These are phyloP conservation scores for Daboia siamensis DNA, from an alignment of 2,113 vertebrate species.

Conservation along the genomic window DNA sequence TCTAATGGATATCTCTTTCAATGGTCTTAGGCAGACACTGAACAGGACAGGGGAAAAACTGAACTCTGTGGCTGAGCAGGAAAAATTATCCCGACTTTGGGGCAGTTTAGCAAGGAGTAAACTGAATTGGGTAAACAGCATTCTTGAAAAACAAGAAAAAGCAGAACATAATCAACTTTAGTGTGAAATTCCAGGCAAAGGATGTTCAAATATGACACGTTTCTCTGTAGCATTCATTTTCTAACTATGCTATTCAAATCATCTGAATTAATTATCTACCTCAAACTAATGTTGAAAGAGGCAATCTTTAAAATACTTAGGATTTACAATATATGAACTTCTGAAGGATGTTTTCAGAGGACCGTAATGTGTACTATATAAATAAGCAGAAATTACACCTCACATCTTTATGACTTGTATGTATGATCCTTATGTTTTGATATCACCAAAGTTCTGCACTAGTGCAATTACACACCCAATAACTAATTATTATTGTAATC, in stretches of 20 bases:
- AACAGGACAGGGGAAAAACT: neutral
- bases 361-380: neutral
- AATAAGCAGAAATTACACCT: neutral
- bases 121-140: neutral
- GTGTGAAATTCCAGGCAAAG: neutral
- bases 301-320: neutral
- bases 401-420: neutral
- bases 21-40: neutral
- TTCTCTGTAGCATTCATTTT: slow-evolving; percentile 2
- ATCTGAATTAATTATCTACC: neutral
- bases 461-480: neutral
- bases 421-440: neutral
- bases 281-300: neutral
- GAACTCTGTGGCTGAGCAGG: neutral
- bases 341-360: neutral
- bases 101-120: neutral
- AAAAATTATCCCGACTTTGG: neutral
- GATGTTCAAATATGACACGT: accelerated
- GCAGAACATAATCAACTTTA: neutral
- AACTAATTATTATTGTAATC: neutral
- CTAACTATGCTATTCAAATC: neutral
- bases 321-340: neutral
- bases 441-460: neutral
- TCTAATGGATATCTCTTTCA: neutral
- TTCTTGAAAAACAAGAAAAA: neutral